These are phyloP conservation scores for Numenius arquata DNA, from an alignment of 2,113 vertebrate genomes.

Conservation along the genomic window DNA sequence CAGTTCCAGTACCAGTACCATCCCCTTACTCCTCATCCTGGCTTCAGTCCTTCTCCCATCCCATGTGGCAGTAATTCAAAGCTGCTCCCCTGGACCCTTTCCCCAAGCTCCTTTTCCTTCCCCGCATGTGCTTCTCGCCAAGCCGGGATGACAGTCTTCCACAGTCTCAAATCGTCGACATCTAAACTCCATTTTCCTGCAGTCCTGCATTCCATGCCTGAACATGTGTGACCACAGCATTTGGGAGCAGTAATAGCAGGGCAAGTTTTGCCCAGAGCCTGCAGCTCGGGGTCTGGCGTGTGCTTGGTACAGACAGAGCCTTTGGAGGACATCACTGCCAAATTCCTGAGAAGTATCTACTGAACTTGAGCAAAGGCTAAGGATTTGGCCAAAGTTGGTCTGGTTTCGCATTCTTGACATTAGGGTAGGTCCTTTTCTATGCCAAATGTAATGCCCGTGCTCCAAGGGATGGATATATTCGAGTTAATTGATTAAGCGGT, in stretches of 20 bases:
- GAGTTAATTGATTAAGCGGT: not conserved
- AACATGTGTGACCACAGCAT: not conserved
- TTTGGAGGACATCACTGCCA: not conserved
- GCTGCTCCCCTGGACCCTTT: not conserved
- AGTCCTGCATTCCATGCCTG: not conserved
- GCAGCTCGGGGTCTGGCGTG: not conserved
- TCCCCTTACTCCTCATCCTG: not conserved
- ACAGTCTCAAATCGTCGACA: not conserved
- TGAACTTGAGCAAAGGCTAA: not conserved
- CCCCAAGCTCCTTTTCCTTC: no score
- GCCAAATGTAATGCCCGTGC: not conserved
- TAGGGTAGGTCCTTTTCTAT: not conserved
- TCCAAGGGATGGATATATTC: not conserved
- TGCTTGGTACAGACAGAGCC: not conserved
- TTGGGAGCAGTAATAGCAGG: not conserved
- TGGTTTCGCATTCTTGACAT: not conserved
- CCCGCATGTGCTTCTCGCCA: accelerated
- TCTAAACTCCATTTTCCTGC: not conserved
- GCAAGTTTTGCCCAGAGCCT: not conserved
- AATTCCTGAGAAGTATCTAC: not conserved
- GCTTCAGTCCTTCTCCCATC: not conserved
- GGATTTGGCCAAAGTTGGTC: not conserved
- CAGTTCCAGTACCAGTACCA: not conserved
- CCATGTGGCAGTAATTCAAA: not conserved
- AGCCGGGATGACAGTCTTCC: not conserved